Base-by-base conservation (phyloP, 2,888 invertebrate species). In the Trachelus tabidus region DNA sequence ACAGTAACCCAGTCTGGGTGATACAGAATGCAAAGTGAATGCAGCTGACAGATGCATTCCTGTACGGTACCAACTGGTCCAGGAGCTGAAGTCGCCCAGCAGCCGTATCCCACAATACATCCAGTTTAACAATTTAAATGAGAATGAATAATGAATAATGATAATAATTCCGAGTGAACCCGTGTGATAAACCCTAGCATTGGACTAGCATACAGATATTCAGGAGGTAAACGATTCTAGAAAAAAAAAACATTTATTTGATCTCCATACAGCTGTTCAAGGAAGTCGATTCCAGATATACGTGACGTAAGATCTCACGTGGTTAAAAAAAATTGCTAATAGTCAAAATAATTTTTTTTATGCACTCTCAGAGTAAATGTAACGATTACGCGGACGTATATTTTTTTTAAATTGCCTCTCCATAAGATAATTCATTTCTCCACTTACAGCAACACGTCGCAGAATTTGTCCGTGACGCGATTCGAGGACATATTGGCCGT, bases 61-160 rank as follows among this genome's bases (percentile, higher is more conserved):
- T 40, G 79, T 69, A 79, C n/a, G 76, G 68, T 68, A 68, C 31
- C 31, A 76, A 79, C 73, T 73, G 76, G 75, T 68, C 68, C 73
- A 68, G 69, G 73, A 73, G 68, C 31, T 56, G n/a, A 69, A 34
- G 31, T 73, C 37, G 40, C 76, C 68, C 33, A 68, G 76, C 69
- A 69, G 31, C 73, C 77, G 73, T n/a, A 34, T 73, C n/a, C 74
- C 34, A 69, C 74, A 76, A 79, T 76, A 76, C 79, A 76, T 76
- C 76, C 40, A 68, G 76, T 74, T 79, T 79, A 77, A 79, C 79
- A 79, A 83, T 84, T 83, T 81, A 78, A 83, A 83, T 81, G 81
- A 76, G 81, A 80, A 85, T 85, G 85, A 85, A 85, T 85, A 85
- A 84, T 85, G 82, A 83, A 84, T 80, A 77, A 80, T 79, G 77